Conservation (phyloP, 1,140 invertebrate species). For the Patella vulgata region DNA sequence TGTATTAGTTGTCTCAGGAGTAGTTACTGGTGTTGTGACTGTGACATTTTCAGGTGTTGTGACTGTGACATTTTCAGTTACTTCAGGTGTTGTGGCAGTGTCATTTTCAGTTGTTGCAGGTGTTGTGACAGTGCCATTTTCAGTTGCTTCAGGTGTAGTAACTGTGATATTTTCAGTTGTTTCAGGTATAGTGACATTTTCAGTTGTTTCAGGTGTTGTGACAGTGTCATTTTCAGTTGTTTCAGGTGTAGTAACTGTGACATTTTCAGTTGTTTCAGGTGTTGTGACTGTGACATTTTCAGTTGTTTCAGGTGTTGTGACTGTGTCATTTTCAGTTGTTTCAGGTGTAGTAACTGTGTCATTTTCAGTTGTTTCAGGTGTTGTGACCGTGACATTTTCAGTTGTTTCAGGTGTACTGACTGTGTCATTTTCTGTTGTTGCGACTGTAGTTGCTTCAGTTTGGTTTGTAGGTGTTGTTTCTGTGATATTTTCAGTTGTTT, state of each 20-base stretch:
- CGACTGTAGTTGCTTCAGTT: not conserved
- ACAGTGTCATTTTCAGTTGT: conserved; percentile 2
- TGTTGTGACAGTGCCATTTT: not conserved
- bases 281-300: not conserved
- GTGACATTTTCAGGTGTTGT: conserved; percentile 5
- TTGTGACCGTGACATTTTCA: not conserved
- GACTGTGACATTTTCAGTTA: conserved; percentile 12
- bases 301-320: conserved; percentile 9
- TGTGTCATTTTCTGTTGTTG: not conserved
- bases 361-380: not conserved
- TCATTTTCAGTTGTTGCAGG: conserved; percentile 3
- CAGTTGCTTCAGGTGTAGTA: conserved; percentile 1
- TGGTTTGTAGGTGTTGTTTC: not conserved
- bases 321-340: not conserved
- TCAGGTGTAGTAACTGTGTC: not conserved
- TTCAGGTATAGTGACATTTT: not conserved
- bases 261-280: conserved; percentile 2
- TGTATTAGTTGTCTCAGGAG: conserved; percentile 1
- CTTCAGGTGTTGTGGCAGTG: not conserved
- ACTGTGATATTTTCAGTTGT: not conserved
- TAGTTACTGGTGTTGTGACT: conserved; percentile 2
- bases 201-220: conserved; percentile 8
- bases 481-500: not conserved
- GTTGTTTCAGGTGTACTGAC: not conserved
- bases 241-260: not conserved